Evolutionary conservation across 1,140 invertebrate genomes (phyloP), one percentile per base, ranked within the genome.

Genomic region (Heliconius congener): DNA sequence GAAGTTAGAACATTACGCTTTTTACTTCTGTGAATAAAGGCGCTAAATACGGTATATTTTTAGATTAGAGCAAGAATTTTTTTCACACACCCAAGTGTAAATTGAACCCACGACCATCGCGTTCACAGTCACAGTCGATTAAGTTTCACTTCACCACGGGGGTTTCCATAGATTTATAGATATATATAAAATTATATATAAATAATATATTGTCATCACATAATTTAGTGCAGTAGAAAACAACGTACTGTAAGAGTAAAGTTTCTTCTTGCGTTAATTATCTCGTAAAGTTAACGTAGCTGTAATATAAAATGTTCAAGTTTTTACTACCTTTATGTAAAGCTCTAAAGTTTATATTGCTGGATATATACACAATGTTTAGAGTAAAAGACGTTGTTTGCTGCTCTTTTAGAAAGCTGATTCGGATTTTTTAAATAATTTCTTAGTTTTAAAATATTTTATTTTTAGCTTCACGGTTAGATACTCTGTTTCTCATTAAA

Each of bases 241-340:
- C n/a, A 60, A 11, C 18, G 8, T 60, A 60, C n/a, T 60, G 8
- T 60, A 60, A 23, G 55, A 60, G 55, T 60, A 60, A 60, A 60
- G 55, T 60, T 60, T 23, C 55, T 57, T 57, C 55, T 23, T 11
- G 55, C 55, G 55, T 60, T 60, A 60, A 60, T 60, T 60, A 60
- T 60, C 55, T 60, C 55, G n/a, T 60, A 60, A 60, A 60, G 55
- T 60, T n/a, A 60, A 27, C 19, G 55, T 60, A n/a, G 55, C 19
- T 23, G n/a, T 60, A 60, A 60, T 60, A 60, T 60, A 60, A 60
- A 60, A 60, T 60, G 55, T 27, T 60, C 55, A 60, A 23, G 55
- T 60, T 60, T 60, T 60, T 60, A 60, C 55, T 60, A 60, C 55
- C n/a, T 55, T 55, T 55, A 55, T 55, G 52, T 55, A 19, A 55